Base-by-base conservation (phyloP, 2,797 vertebrate genomes). In the Neosilurus hyrtlii region DNA sequence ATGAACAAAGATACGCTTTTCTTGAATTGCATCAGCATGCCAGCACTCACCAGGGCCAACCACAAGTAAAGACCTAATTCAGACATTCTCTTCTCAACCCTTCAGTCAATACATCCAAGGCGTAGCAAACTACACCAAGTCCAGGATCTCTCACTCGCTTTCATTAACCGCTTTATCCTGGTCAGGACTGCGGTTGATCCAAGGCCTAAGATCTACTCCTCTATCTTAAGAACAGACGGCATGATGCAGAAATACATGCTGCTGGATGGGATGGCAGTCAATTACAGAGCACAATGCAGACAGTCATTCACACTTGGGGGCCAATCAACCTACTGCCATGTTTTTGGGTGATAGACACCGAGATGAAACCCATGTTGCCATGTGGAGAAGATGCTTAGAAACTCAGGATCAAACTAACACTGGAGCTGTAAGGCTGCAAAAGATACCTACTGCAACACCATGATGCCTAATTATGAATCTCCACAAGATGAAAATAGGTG, bases 1-100 rank as follows among this genome's bases (percentile, higher is more conserved):
- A 59, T 22, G 73, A 59, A 37, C 14, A 57, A 73, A 67, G 61
- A 43, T 56, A 59, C 43, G 62, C 10, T 14, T 81, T 51, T 52
- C 71, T 10, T 68, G 24, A 51, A 35, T 77, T 80, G 52, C 51
- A 84, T 86, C 80, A 82, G 86, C 83, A 63, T 63, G 15, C 59
- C 43, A 63, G n/a, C 51, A 12, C n/a, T 43, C 4, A 10, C 15
- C 14, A 63, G 15, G 37, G 37, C 37, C 12, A 78, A 22, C 20
- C 30, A 26, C 11, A 16, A 54, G 15, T 9, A 9, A 61, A 9
- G 16, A 57, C 9, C 8, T 37, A 7, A 24, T 59, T 15, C 14
- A 24, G 35, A n/a, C 7, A 62, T 77, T 12, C 14, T 9, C 14
- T 62, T 12, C 7, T 57, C 16, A 7, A 74, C 1, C 26, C 10